phyloP scores from a whole-genome alignment of 1,140 invertebrate genomes.

The Drosophila nigrodunni region DNA sequence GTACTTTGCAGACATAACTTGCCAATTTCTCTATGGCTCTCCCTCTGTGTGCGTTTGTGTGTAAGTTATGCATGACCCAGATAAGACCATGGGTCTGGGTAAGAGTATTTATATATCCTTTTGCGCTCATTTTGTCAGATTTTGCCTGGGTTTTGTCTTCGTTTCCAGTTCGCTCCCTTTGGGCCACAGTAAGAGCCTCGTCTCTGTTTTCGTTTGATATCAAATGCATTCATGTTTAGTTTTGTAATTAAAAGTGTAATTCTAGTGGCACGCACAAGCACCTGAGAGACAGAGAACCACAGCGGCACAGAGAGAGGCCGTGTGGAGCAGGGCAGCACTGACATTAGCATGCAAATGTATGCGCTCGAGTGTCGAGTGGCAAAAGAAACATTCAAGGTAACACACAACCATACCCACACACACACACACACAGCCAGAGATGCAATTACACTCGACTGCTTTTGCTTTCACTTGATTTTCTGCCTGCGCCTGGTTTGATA shows the following conservation, averaged over 20 bases:
- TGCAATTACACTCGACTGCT: slow-evolving; percentile 47
- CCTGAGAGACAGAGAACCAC: slow-evolving; percentile 4
- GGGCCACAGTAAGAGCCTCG: background rate
- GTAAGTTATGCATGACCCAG: slow-evolving; percentile 39
- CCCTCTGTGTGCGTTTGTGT: background rate
- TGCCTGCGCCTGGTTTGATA: slow-evolving; percentile 62
- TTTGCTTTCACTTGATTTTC: slow-evolving; percentile 34
- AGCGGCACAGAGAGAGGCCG: background rate
- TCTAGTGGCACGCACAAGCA: slow-evolving; percentile 51
- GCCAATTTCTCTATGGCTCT: background rate
- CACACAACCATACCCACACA: slow-evolving; percentile 13
- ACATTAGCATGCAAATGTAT: slow-evolving; percentile 80
- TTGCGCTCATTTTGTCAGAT: slow-evolving; percentile 3
- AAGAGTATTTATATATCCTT: slow-evolving; percentile 10
- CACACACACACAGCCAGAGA: slow-evolving; percentile 22
- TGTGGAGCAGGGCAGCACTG: background rate
- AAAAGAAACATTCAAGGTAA: slow-evolving; percentile 59
- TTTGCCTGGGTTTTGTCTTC: slow-evolving; percentile 9
- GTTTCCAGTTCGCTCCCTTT: background rate
- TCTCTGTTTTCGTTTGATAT: slow-evolving; percentile 70
- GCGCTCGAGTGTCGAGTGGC: slow-evolving; percentile 53
- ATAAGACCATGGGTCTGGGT: slow-evolving; percentile 18
- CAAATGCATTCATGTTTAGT: slow-evolving; percentile 80
- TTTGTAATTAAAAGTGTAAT: slow-evolving; percentile 81
- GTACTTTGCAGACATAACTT: slow-evolving; percentile 25